Percentiles rank a stretch among this genome's conserved stretches.
phyloP scores from a whole-genome alignment of 2,888 invertebrate genomes.

The Tipula helvola region DNA sequence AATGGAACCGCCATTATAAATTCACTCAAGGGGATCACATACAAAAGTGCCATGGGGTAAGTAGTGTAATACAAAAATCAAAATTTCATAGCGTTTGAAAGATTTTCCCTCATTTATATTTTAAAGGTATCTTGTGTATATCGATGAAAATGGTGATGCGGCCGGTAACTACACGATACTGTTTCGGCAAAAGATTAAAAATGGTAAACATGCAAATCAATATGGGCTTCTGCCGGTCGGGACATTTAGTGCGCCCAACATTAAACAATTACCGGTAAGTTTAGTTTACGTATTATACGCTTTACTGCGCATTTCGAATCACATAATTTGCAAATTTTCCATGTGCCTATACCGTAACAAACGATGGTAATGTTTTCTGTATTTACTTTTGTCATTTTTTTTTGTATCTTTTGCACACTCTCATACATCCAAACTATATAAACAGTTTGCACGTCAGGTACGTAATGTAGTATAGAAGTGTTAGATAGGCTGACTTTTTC shows the following conservation, averaged over 20 bases:
- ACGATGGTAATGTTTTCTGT: neutral
- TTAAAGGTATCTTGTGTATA: slow-evolving; percentile 72
- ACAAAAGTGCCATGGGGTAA: slow-evolving; percentile 78
- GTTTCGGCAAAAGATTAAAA: slow-evolving; percentile 32
- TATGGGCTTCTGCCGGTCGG: slow-evolving; percentile 71
- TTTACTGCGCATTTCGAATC: neutral
- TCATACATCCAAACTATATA: neutral
- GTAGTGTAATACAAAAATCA: slow-evolving; percentile 18
- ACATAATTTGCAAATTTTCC: slow-evolving; percentile 18
- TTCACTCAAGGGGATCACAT: slow-evolving; percentile 62
- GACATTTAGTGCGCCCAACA: slow-evolving; percentile 49
- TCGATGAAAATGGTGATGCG: slow-evolving; percentile 85
- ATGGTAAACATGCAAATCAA: slow-evolving; percentile 24
- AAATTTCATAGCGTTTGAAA: neutral
- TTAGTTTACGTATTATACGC: slow-evolving; percentile 14
- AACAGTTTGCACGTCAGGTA: slow-evolving; percentile 9
- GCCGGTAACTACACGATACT: slow-evolving; percentile 89
- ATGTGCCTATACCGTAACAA: neutral
- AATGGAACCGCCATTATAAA: slow-evolving; percentile 76
- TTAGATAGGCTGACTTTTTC: neutral
- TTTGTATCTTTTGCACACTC: neutral
- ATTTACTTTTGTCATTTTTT: neutral
- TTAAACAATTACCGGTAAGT: slow-evolving; percentile 62
- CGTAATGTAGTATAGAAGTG: neutral
- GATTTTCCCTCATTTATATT: neutral